Conservation (phyloP, 2,797 vertebrate genomes). For the Periparus ater region DNA sequence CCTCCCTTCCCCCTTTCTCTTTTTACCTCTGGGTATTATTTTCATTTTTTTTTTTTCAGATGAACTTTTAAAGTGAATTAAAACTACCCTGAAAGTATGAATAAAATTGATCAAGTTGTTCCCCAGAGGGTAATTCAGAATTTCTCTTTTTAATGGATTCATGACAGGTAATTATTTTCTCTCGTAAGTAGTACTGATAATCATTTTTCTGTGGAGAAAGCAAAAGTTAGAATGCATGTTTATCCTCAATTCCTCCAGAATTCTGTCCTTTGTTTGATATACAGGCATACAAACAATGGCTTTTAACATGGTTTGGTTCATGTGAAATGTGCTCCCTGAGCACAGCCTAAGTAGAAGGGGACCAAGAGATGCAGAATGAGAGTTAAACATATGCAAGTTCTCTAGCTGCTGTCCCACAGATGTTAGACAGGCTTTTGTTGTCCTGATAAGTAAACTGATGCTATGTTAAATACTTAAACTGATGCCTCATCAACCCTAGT, state of each 20-base stretch:
- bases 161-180: background rate
- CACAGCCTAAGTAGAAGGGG: background rate
- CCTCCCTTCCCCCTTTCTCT: background rate
- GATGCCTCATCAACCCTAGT: background rate
- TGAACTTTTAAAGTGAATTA: background rate
- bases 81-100: background rate
- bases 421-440: background rate
- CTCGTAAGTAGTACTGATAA: background rate
- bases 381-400: background rate
- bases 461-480: background rate
- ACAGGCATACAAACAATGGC: background rate
- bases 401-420: background rate
- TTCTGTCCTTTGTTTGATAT: background rate
- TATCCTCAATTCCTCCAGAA: background rate
- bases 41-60: background rate
- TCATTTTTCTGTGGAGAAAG: fast-evolving
- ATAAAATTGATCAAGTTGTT: background rate
- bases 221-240: background rate
- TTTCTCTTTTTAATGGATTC: background rate
- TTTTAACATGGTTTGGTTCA: background rate
- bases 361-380: background rate
- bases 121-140: background rate
- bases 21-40: background rate
- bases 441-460: background rate
- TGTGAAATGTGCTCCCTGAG: background rate